Evolutionary conservation across 2,888 invertebrate genomes (phyloP).

Genomic region (Drosophila ustulata): DNA sequence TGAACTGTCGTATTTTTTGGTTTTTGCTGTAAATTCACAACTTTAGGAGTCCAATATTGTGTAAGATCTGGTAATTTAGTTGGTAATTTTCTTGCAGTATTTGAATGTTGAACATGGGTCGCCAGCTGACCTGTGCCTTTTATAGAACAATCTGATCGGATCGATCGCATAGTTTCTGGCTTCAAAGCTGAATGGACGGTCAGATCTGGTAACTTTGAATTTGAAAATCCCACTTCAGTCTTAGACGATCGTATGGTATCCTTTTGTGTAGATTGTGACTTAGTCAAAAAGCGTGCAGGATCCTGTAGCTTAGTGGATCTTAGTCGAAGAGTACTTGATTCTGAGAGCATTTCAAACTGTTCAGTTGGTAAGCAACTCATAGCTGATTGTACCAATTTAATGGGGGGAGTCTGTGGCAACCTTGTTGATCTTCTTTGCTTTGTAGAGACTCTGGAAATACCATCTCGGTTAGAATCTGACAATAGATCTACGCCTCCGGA

Average conservation of each 20-base stretch:
- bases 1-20: background rate
- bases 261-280: background rate
- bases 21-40: background rate
- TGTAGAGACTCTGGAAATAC: conserved; percentile 1
- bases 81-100: background rate
- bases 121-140: too few species aligned
- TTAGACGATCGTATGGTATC: background rate
- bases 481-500: background rate
- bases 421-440: conserved; percentile 1
- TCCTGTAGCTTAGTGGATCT: background rate
- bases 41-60: conserved; percentile 27
- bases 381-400: background rate
- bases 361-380: background rate
- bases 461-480: background rate
- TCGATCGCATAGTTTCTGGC: background rate
- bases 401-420: background rate
- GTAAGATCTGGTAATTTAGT: conserved; percentile 15
- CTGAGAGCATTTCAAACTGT: background rate
- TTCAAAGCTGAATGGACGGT: conserved; percentile 14
- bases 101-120: background rate
- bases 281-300: background rate
- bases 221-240: background rate
- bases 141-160: too few species aligned
- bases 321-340: background rate
- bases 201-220: conserved; percentile 14